Base-by-base conservation (phyloP, 2,113 vertebrate species). In the Coryphaenoides rupestris region DNA sequence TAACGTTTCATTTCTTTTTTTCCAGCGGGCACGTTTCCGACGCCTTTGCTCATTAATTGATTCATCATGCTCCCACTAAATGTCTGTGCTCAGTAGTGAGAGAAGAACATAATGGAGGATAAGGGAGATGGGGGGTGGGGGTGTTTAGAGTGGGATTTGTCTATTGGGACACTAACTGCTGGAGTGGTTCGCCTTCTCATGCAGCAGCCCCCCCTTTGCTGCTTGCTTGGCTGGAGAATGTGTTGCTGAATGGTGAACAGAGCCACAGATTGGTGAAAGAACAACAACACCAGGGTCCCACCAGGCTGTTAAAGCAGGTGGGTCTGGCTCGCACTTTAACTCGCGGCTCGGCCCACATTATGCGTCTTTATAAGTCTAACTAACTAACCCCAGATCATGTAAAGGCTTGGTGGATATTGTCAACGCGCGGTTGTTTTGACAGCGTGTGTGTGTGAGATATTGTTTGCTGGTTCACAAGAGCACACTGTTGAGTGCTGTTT, bases 31-130 rank as follows among this genome's bases (percentile, higher is more conserved):
- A 19, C 68, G 58, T 72, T 67, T 40, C 33, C 66, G 22, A 82
- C 69, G 70, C 21, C 71, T 75, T n/a, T 67, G 70, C 75, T 82
- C 85, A 75, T 84, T 76, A 78, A 82, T 75, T 70, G 63, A 79
- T 79, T 73, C 74, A 78, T 80, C 24, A 21, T 78, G 70, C 69
- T 57, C 55, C 76, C 76, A 71, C 73, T 75, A 70, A 77, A 70
- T 22, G 24, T 73, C 68, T 69, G 58, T 73, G 55, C 22, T 74
- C 19, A 59, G 72, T 53, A 26, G 26, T 52, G 55, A 54, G 45
- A 73, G 54, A 24, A 64, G 64, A 63, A 33, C 68, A 66, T 57
- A 21, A 55, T 24, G 19, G 22, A 13, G 54, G 19, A 21, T 46
- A 55, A 60, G 69, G 74, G 33, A 40, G 33, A 40, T 12, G 33